A percentile compares a stretch with the other conserved stretches of the same genome.
phyloP scores from a whole-genome alignment of 1,140 invertebrate species.

The Homarus americanus region DNA sequence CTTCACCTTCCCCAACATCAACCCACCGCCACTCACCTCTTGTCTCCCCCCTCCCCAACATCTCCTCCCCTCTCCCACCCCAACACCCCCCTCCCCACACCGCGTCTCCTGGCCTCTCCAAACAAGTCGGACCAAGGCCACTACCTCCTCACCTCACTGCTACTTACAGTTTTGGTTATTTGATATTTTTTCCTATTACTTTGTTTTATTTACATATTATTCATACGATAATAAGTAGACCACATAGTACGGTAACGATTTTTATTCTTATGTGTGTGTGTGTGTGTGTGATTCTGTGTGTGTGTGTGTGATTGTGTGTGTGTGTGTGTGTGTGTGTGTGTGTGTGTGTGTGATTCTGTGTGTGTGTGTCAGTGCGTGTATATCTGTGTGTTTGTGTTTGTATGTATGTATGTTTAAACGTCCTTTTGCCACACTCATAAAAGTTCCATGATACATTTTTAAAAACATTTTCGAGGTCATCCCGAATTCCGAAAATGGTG shows the following conservation, averaged over 20 bases:
- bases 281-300: background rate
- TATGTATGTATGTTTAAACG: background rate
- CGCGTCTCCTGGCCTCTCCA: background rate
- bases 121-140: background rate
- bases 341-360: background rate
- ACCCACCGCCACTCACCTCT: background rate
- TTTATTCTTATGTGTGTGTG: background rate
- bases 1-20: background rate
- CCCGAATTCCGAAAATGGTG: background rate
- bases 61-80: background rate
- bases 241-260: no score
- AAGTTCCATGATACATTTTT: background rate
- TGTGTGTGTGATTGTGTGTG: background rate
- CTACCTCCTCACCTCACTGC: background rate
- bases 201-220: no score
- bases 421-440: background rate
- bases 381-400: background rate
- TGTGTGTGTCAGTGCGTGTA: background rate
- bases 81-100: background rate
- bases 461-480: background rate
- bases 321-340: background rate
- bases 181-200: no score
- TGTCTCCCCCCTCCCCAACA: background rate
- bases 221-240: no score
- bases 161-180: background rate